phyloP scores from a whole-genome alignment of 2,888 invertebrate species.

The Dione juno region DNA sequence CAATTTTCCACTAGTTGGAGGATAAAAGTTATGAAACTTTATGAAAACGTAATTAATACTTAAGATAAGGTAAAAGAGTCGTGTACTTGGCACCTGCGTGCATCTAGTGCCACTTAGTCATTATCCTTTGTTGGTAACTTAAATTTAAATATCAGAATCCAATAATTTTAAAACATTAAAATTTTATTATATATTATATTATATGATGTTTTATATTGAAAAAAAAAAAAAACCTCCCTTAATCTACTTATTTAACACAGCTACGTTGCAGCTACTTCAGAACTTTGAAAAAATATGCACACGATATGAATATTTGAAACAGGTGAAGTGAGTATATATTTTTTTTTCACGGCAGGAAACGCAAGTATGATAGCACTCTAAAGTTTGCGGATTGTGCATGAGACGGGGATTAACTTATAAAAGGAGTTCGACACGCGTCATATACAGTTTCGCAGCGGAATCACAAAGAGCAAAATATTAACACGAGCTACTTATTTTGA shows the following conservation, averaged over 20 bases:
- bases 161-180: no score
- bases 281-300: constrained; percentile 24
- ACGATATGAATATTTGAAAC: constrained; percentile 21
- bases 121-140: no score
- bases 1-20: not conserved
- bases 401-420: constrained; percentile 77
- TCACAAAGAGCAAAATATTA: constrained; percentile 79
- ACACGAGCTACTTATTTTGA: constrained; percentile 75
- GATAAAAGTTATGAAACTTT: not conserved
- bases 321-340: constrained; percentile 9
- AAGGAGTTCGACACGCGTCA: constrained; percentile 73
- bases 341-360: constrained; percentile 31
- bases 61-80: not conserved
- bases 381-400: constrained; percentile 75
- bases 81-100: not conserved
- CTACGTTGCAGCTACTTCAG: constrained; percentile 5
- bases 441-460: constrained; percentile 60
- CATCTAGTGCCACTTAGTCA: not conserved
- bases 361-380: constrained; percentile 56
- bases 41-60: not conserved
- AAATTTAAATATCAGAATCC: no score
- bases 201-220: not conserved
- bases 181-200: no score
- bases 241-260: constrained; percentile 1
- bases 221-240: not conserved